These are phyloP conservation scores for Danaus chrysippus DNA, from an alignment of 2,888 invertebrate species.

Conservation along the genomic window DNA sequence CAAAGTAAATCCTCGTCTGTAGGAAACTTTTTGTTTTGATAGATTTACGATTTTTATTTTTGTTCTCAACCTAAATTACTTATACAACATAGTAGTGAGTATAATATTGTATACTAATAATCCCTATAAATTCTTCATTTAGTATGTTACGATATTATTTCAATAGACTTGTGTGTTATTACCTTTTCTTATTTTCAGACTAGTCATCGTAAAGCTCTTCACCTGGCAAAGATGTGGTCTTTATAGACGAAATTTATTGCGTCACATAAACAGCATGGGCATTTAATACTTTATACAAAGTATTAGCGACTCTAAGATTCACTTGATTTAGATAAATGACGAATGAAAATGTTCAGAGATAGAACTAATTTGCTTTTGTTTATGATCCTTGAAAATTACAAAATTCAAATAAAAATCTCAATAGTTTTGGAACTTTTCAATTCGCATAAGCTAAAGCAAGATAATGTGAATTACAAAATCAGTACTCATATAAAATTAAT, in stretches of 20 bases:
- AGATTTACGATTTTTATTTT: too few species aligned
- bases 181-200: constrained; percentile 1
- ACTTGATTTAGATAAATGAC: constrained; percentile 14
- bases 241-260: constrained; percentile 17
- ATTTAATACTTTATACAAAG: constrained; percentile 27
- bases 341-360: constrained; percentile 18
- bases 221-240: constrained; percentile 24
- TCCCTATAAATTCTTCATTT: too few species aligned
- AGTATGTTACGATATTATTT: too few species aligned
- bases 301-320: constrained; percentile 22
- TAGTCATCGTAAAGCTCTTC: constrained; percentile 7
- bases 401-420: too few species aligned
- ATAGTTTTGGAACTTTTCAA: too few species aligned
- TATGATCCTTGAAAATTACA: background rate
- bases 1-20: background rate
- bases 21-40: background rate
- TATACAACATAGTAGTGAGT: too few species aligned
- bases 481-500: too few species aligned
- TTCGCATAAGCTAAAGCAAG: too few species aligned
- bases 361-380: constrained; percentile 14
- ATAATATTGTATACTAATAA: too few species aligned
- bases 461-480: too few species aligned
- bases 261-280: constrained; percentile 20
- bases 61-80: too few species aligned
- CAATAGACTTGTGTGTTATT: too few species aligned